Evolutionary conservation across 1,140 invertebrate species (phyloP).

Genomic region (Pantala flavescens): DNA sequence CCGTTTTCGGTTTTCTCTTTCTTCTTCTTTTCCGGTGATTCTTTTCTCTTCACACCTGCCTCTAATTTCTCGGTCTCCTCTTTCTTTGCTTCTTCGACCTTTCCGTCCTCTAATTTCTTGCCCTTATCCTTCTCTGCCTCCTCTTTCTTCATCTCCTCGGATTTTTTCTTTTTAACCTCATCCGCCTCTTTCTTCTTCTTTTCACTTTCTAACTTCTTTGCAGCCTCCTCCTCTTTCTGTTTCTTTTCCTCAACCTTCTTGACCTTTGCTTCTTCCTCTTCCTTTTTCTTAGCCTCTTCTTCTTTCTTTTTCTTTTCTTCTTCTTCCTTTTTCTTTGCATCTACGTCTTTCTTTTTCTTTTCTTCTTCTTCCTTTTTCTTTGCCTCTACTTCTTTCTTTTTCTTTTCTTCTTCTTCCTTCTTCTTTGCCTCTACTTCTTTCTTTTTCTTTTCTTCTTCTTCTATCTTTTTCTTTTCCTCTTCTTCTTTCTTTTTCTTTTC

Average conservation of each 20-base stretch:
- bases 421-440: slow-evolving; percentile 20
- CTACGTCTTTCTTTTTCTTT: background rate
- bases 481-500: slow-evolving; percentile 21
- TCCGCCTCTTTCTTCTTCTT: slow-evolving; percentile 21
- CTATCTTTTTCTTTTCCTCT: slow-evolving; percentile 17
- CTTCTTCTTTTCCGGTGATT: background rate
- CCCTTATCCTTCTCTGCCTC: slow-evolving; percentile 19
- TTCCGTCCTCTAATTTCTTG: slow-evolving; percentile 17
- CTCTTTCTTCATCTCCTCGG: slow-evolving; percentile 20
- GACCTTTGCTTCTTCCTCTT: slow-evolving; percentile 14
- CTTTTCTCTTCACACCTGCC: background rate
- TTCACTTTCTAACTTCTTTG: slow-evolving; percentile 21
- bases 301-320: slow-evolving; percentile 24
- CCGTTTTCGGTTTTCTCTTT: slow-evolving; percentile 25
- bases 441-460: slow-evolving; percentile 19
- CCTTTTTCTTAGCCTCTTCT: slow-evolving; percentile 20
- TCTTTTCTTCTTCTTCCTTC: background rate
- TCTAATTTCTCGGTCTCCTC: slow-evolving; percentile 23
- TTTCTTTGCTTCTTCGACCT: slow-evolving; percentile 24
- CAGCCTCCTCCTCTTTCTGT: slow-evolving; percentile 22
- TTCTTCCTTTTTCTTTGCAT: slow-evolving; percentile 25
- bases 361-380: slow-evolving; percentile 21
- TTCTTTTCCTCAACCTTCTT: slow-evolving; percentile 18
- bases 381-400: slow-evolving; percentile 19
- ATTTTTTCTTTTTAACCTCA: slow-evolving; percentile 15